These are phyloP conservation scores for Valencia hispanica DNA, from an alignment of 2,797 vertebrate species.

Conservation along the genomic window DNA sequence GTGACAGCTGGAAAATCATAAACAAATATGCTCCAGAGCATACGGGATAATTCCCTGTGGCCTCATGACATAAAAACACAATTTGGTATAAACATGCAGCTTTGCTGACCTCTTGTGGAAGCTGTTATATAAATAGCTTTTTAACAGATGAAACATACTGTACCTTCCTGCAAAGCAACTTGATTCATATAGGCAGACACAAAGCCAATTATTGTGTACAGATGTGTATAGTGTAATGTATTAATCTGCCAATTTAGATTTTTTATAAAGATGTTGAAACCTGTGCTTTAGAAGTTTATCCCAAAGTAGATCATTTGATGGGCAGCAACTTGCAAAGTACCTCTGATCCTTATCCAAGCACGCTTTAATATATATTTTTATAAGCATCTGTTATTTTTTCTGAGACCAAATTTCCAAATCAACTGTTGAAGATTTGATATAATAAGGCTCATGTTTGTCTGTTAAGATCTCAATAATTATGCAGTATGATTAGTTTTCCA, in stretches of 20 bases:
- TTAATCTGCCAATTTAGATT: neutral
- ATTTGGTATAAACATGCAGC: conserved; percentile 10
- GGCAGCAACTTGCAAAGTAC: neutral
- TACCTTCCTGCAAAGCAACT: no score
- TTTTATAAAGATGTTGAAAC: no score
- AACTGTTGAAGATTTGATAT: neutral
- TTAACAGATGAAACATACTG: neutral
- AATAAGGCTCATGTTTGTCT: neutral
- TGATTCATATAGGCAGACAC: neutral
- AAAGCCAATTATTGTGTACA: neutral
- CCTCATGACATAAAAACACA: conserved; percentile 21
- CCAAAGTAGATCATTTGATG: neutral
- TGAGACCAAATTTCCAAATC: neutral
- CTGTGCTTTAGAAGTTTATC: neutral
- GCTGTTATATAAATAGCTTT: conserved; percentile 4
- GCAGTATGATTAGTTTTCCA: neutral
- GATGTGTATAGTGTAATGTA: neutral
- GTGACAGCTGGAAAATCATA: conserved; percentile 1
- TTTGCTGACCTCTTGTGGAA: conserved; percentile 61
- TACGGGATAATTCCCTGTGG: neutral
- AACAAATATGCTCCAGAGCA: neutral
- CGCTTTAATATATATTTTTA: neutral
- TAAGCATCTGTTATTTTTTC: neutral
- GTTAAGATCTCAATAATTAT: neutral
- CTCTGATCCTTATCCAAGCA: neutral